Conservation (phyloP, 2,888 invertebrate species). For the Drosophila limbata region DNA sequence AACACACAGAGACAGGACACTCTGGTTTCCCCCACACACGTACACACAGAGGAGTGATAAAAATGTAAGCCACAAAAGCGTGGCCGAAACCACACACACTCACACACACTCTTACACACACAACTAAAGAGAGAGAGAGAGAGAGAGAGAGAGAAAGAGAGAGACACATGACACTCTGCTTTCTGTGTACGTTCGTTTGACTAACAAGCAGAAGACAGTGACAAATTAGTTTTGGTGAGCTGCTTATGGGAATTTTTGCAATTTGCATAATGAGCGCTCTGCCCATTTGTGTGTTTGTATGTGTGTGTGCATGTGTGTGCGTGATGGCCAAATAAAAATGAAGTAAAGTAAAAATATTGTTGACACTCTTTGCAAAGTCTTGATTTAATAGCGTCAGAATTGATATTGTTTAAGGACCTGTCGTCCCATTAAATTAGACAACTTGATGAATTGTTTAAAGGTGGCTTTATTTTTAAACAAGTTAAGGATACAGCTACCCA, state of each 20-base stretch:
- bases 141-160: conserved; percentile 3
- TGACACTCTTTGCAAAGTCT: conserved; percentile 70
- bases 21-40: conserved; percentile 2
- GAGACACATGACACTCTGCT: conserved; percentile 35
- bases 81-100: conserved; percentile 47
- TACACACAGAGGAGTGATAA: conserved; percentile 69
- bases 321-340: conserved; percentile 58
- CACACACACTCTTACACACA: conserved; percentile 2
- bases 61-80: conserved; percentile 77
- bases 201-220: conserved; percentile 81
- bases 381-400: conserved; percentile 57
- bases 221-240: conserved; percentile 81
- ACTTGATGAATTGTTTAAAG: conserved; percentile 60
- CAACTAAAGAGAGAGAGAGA: background rate
- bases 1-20: conserved; percentile 39
- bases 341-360: conserved; percentile 71
- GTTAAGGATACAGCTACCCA: background rate
- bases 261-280: conserved; percentile 77
- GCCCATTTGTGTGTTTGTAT: conserved; percentile 9
- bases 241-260: conserved; percentile 79
- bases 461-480: conserved; percentile 16
- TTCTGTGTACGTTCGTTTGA: conserved; percentile 61
- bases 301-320: conserved; percentile 12
- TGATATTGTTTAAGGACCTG: conserved; percentile 36
- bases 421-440: conserved; percentile 39